Evolutionary conservation across 2,797 vertebrate species (phyloP).

Genomic region (Macrochelys suwanniensis): DNA sequence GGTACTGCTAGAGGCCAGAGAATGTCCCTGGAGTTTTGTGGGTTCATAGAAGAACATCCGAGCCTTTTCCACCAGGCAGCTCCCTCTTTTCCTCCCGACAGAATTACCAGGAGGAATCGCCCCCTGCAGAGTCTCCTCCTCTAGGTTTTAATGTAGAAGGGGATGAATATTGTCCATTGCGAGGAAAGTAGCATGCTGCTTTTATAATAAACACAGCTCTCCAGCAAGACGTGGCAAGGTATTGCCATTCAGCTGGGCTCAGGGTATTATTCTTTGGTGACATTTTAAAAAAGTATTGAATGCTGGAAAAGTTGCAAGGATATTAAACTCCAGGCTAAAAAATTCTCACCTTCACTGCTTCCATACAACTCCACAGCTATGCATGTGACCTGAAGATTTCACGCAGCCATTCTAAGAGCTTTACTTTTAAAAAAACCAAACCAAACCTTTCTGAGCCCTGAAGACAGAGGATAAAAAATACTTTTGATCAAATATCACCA

Average conservation of each 20-base stretch:
- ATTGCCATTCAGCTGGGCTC: neutral
- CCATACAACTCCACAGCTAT: neutral
- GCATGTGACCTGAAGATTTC: constrained; percentile 1
- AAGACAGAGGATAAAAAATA: constrained; percentile 32
- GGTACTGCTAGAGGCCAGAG: neutral
- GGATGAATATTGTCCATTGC: neutral
- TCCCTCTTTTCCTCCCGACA: neutral
- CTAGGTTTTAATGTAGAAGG: neutral
- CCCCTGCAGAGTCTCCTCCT: neutral
- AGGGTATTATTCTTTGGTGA: neutral
- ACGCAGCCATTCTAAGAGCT: neutral
- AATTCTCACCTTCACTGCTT: neutral
- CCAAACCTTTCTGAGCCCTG: neutral
- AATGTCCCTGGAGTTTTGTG: neutral
- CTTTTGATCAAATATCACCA: constrained; percentile 21
- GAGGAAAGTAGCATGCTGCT: neutral
- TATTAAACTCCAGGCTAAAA: neutral
- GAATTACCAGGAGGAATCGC: neutral
- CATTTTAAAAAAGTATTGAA: neutral
- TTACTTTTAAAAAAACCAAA: constrained; percentile 10
- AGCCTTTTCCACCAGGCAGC: neutral
- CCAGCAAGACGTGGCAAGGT: neutral
- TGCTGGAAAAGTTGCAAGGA: constrained; percentile 11
- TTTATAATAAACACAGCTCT: neutral
- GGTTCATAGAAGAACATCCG: neutral